Evolutionary conservation across 2,888 invertebrate genomes (phyloP).

Genomic region (Troides oblongomaculatus): DNA sequence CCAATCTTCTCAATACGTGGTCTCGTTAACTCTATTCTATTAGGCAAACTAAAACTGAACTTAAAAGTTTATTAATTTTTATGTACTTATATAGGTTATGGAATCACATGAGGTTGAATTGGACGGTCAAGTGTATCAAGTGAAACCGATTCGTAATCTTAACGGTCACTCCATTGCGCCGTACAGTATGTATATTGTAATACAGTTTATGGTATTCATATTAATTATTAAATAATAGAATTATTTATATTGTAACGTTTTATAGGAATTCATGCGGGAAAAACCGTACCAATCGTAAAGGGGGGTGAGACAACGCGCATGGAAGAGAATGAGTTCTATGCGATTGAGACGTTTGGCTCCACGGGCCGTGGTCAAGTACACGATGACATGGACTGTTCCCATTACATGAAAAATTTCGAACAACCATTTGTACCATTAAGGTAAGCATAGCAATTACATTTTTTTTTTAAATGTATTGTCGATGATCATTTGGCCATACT

Average conservation of each 20-base stretch:
- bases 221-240: not conserved
- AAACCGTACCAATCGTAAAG: slow-evolving; percentile 99
- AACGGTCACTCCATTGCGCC: slow-evolving; percentile 99
- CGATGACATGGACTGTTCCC: slow-evolving; percentile 99
- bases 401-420: slow-evolving; percentile 99
- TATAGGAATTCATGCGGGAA: slow-evolving; percentile 94
- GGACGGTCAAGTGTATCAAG: slow-evolving; percentile 96
- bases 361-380: slow-evolving; percentile 97
- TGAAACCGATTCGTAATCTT: slow-evolving; percentile 98
- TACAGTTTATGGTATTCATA: not conserved
- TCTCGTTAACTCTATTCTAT: too few species aligned
- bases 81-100: slow-evolving; percentile 85
- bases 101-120: slow-evolving; percentile 99
- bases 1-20: too few species aligned
- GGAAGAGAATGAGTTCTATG: slow-evolving; percentile 99
- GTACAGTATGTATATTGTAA: slow-evolving; percentile 85
- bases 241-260: not conserved
- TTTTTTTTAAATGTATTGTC: not conserved
- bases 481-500: not conserved
- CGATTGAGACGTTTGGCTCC: slow-evolving; percentile 99
- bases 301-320: slow-evolving; percentile 98
- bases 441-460: slow-evolving; percentile 55
- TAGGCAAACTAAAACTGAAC: too few species aligned
- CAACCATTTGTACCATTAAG: slow-evolving; percentile 94
- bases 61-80: not conserved